Base-by-base conservation (phyloP, 2,113 vertebrate species). In the Hippocampus comes region DNA sequence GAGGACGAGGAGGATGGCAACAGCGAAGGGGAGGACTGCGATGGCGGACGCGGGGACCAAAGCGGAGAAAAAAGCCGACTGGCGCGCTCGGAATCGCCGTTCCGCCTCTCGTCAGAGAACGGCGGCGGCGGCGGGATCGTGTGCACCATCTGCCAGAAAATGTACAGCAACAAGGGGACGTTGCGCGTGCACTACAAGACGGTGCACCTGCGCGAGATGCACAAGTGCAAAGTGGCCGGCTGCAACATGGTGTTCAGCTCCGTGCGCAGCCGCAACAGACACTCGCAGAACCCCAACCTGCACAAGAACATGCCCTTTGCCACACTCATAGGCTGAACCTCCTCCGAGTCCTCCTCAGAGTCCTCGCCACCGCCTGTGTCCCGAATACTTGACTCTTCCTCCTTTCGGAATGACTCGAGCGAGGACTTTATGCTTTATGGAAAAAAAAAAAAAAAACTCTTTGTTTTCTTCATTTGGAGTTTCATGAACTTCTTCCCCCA, bases 191-290 rank as follows among this genome's bases (percentile, higher is more conserved):
- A 99, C 91, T 99, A 99, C 91, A 99, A 99, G 93, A 98, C 97
- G 21, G 97, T 99, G 88, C 97, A 99, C 89, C 90, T 99, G 89
- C 93, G 97, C 20, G 96, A 99, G 88, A 99, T 99, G 97, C 97
- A 99, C 93, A 98, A 96, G 86, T 99, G 97, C 93, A 99, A 98
- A 92, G 94, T 99, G 78, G 94, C 95, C 1, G 96, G 97, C 77
- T 99, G 97, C 91, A 98, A 98, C 90, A 98, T 99, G 97, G 96
- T 98, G 95, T 99, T 99, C 82, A 98, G 96, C 82, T 99, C 97
- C 23, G 96, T 99, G 84, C 96, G 97, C 82, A 99, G 97, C 91
- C 94, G 97, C 70, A 99, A 99, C 82, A 92, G 97, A 90, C 97
- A 99, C 90, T 98, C 97, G 89, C 97, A 99, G 93, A 99, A 99